Conservation (phyloP, 2,888 invertebrate species). For the Melipona beecheii region DNA sequence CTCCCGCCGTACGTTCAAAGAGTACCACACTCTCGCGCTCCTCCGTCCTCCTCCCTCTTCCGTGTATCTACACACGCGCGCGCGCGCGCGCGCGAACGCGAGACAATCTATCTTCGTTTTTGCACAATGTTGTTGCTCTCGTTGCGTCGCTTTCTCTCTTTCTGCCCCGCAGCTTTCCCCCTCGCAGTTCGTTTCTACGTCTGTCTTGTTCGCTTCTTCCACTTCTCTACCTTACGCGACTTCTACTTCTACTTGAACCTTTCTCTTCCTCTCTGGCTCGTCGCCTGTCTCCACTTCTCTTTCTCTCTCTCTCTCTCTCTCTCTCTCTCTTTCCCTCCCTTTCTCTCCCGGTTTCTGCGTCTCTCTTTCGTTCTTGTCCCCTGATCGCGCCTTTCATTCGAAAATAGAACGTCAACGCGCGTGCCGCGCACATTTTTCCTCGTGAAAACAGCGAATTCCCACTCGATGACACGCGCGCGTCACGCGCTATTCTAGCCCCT, state of each 20-base stretch:
- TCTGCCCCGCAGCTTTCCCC: conserved; percentile 57
- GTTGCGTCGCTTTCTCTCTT: conserved; percentile 51
- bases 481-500: conserved; percentile 49
- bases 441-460: conserved; percentile 77
- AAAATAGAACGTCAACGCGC: conserved; percentile 80
- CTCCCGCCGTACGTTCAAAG: conserved; percentile 41
- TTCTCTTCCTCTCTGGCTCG: conserved; percentile 33
- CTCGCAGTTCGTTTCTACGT: conserved; percentile 52
- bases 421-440: conserved; percentile 79
- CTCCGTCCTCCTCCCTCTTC: conserved; percentile 19
- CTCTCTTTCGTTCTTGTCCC: conserved; percentile 57
- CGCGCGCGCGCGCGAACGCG: conserved; percentile 34
- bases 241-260: conserved; percentile 7
- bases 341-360: conserved; percentile 22
- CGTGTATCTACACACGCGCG: conserved; percentile 27
- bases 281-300: conserved; percentile 35
- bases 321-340: conserved; percentile 5
- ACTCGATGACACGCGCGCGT: conserved; percentile 68
- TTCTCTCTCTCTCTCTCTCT: conserved; percentile 39
- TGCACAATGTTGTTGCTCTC: conserved; percentile 57
- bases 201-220: conserved; percentile 54
- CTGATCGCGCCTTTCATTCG: conserved; percentile 79
- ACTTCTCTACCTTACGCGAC: conserved; percentile 46
- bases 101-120: conserved; percentile 56
- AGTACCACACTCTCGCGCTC: conserved; percentile 14